Evolutionary conservation across 2,888 invertebrate genomes (phyloP).

Genomic region (Petrophora chlorosata): DNA sequence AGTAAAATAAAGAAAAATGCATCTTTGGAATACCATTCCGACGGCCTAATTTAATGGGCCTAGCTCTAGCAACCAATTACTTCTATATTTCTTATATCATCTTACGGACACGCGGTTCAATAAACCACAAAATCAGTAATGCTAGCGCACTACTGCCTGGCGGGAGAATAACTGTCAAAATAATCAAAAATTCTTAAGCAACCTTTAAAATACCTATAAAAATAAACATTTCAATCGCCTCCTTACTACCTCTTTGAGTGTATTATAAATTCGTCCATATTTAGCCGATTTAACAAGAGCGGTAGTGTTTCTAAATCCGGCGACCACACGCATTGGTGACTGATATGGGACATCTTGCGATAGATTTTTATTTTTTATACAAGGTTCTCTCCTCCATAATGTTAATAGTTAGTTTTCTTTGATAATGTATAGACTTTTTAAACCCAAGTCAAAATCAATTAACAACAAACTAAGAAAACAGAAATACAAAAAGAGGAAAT

Average conservation of each 20-base stretch:
- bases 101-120: too few species aligned
- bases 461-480: too few species aligned
- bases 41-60: too few species aligned
- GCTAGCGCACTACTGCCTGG: too few species aligned
- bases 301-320: conserved; percentile 16
- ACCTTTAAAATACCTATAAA: conserved; percentile 7
- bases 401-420: too few species aligned
- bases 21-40: too few species aligned
- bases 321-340: conserved; percentile 22
- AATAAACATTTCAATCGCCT: conserved; percentile 28
- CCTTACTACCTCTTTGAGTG: conserved; percentile 29
- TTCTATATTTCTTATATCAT: too few species aligned
- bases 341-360: conserved; percentile 11
- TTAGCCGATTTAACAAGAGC: conserved; percentile 21
- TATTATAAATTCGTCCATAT: conserved; percentile 30
- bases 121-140: not conserved
- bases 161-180: not conserved
- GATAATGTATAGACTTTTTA: too few species aligned
- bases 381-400: not conserved
- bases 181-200: conserved; percentile 2
- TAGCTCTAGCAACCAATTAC: too few species aligned
- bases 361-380: not conserved
- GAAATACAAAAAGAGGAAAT: too few species aligned
- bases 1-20: too few species aligned
- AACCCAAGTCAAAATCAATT: too few species aligned